phyloP scores from a whole-genome alignment of 2,888 invertebrate genomes.

The Parnassius orleans region DNA sequence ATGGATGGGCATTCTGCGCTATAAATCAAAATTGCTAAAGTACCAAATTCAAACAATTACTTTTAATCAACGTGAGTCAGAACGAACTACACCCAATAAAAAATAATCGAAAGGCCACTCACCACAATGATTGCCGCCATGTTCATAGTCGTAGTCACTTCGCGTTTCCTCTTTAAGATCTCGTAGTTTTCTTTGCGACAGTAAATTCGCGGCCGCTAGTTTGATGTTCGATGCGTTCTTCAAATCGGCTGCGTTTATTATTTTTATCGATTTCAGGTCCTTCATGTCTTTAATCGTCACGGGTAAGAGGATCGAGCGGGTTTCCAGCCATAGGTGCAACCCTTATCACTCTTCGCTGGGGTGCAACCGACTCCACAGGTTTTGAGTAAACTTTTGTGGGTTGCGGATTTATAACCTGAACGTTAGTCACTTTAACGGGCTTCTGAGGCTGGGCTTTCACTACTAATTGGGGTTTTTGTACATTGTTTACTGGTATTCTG shows the following conservation, averaged over 20 bases:
- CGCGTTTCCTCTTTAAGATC: slow-evolving; percentile 61
- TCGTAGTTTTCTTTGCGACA: slow-evolving; percentile 71
- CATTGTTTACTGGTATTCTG: slow-evolving; percentile 50
- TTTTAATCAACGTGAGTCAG: slow-evolving; percentile 42
- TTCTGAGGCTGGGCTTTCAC: slow-evolving; percentile 73
- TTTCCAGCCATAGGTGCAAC: slow-evolving; percentile 76
- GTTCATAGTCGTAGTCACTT: slow-evolving; percentile 64
- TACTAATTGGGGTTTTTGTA: slow-evolving; percentile 65
- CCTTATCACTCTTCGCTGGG: slow-evolving; percentile 66
- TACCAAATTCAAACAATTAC: slow-evolving; percentile 44
- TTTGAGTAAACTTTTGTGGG: slow-evolving; percentile 70
- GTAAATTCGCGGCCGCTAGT: slow-evolving; percentile 71
- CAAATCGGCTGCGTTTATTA: slow-evolving; percentile 84
- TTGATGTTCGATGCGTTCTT: slow-evolving; percentile 79
- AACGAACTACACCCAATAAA: slow-evolving; percentile 7
- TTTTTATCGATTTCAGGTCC: slow-evolving; percentile 86
- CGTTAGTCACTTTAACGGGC: slow-evolving; percentile 66
- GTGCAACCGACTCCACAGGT: slow-evolving; percentile 68
- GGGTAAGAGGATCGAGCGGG: slow-evolving; percentile 85
- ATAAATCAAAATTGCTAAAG: slow-evolving; percentile 32
- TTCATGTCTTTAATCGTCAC: slow-evolving; percentile 86
- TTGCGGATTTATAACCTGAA: slow-evolving; percentile 68
- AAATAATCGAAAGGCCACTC: slow-evolving; percentile 21
- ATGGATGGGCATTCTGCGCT: neutral
- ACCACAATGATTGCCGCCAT: slow-evolving; percentile 63